Evolutionary conservation across 37 sponge, comb jelly and placozoan genomes (phyloP).

Genomic region (Geodia barretti): DNA sequence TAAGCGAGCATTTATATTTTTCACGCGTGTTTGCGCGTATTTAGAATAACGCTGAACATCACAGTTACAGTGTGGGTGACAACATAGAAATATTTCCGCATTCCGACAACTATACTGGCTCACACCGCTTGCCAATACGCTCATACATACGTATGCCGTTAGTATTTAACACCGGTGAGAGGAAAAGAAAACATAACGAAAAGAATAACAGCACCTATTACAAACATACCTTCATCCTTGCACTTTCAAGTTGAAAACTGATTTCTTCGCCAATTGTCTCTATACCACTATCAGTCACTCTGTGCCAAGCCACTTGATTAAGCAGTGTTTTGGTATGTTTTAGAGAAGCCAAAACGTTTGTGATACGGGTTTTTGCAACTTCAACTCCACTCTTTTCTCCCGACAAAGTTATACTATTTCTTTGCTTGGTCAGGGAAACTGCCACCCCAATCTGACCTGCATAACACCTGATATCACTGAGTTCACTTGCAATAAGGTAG

Average conservation of each 20-base stretch:
- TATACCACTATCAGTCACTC: slow-evolving; percentile 12
- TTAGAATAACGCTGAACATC: too few species aligned
- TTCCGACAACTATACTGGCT: too few species aligned
- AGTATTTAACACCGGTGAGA: too few species aligned
- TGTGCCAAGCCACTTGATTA: slow-evolving; percentile 12
- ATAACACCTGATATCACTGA: background rate
- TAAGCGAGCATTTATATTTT: too few species aligned
- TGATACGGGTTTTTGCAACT: slow-evolving; percentile 4
- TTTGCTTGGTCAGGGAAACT: background rate
- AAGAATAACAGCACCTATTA: background rate
- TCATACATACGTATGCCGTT: too few species aligned
- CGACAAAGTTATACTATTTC: slow-evolving; percentile 6
- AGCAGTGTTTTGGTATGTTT: background rate
- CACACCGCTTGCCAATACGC: too few species aligned
- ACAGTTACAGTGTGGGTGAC: too few species aligned
- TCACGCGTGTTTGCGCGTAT: too few species aligned
- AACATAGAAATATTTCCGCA: too few species aligned
- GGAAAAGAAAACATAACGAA: too few species aligned
- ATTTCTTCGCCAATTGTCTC: slow-evolving; percentile 6
- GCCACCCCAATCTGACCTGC: slow-evolving; percentile 11
- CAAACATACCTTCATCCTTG: background rate
- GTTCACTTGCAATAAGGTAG: slow-evolving; percentile 12
- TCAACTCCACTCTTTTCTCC: slow-evolving; percentile 25
- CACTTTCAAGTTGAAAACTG: slow-evolving; percentile 25
- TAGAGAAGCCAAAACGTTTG: background rate